Evolutionary conservation across 2,888 invertebrate genomes (phyloP), one percentile per base, ranked within the genome.

Genomic region (Eumacrocentrus americanus): DNA sequence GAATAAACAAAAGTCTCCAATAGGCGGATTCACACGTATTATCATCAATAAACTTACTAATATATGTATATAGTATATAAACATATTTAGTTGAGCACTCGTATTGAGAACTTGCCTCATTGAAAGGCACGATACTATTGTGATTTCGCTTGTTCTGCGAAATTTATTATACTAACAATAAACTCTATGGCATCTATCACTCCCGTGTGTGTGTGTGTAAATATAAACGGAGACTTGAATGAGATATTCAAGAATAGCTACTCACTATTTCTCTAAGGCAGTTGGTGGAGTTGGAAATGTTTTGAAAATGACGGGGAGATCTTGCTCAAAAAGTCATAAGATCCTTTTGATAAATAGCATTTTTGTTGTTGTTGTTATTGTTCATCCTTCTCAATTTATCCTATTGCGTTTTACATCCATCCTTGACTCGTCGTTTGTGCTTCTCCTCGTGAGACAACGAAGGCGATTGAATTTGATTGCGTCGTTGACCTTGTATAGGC

Each of bases 401-500:
- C 67, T 79, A 88, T 74, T 88, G 88, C 71, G 87, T 87, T 68
- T 86, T 87, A 77, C 88, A 88, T 60, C 86, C 83, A 69, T 88
- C 87, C 79, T 86, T 84, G 55, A 83, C 81, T 60, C 84, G 82
- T 63, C 84, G 84, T 69, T 86, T 85, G 63, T 86, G 85, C 65
- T 84, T 84, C 65, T 85, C 84, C 72, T 89, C 88, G 70, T 87
- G 86, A 61, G 85, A 82, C 62, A 87, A 86, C n/a, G 87, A 83
- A 1, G 84, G 70, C 7, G 73, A 75, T 64, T 77, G 78, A 46
- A 70, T 73, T 57, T 79, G 79, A 59, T 73, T 85, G 69, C 90
- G 82, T 62, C 90, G 82, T 71, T 90, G 90, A 48, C 90, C 90
- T 78, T 89, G 90, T 72, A 91, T 89, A 48, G 90, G 90, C 90